These are phyloP conservation scores for Porphyrio hochstetteri DNA, from an alignment of 2,113 vertebrate genomes.

Conservation along the genomic window DNA sequence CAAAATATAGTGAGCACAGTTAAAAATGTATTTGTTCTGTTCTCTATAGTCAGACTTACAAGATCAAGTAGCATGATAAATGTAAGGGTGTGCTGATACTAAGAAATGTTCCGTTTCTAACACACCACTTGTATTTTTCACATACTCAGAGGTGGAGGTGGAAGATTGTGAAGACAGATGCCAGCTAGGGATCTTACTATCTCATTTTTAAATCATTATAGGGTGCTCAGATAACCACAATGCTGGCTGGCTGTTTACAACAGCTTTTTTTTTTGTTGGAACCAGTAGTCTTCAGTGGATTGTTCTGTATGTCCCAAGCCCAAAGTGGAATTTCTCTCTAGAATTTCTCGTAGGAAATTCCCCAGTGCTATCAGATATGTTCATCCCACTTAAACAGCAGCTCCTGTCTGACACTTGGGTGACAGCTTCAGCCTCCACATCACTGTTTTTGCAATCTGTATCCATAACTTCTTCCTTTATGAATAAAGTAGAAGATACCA, in stretches of 20 bases:
- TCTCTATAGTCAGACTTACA: neutral
- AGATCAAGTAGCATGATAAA: neutral
- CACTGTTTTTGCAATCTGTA: neutral
- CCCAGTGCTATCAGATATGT: neutral
- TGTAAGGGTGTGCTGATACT: neutral
- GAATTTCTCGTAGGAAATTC: neutral
- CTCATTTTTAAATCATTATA: neutral
- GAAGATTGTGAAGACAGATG: neutral
- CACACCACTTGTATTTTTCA: neutral
- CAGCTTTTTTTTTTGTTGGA: neutral
- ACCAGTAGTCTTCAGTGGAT: neutral
- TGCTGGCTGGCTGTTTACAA: neutral
- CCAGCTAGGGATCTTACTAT: neutral
- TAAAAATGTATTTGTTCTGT: neutral
- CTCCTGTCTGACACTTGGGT: neutral
- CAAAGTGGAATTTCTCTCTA: neutral
- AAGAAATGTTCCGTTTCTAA: neutral
- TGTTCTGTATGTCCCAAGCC: neutral
- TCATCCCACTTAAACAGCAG: neutral
- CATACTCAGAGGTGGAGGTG: rapidly evolving
- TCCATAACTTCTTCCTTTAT: neutral
- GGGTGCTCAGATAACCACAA: neutral
- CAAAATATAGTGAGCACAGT: neutral
- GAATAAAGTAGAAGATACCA: neutral
- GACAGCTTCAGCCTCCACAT: neutral